Percentiles rank a stretch among this genome's conserved stretches.
Conservation (phyloP, 2,888 invertebrate genomes). For the Mythimna ferrago region DNA sequence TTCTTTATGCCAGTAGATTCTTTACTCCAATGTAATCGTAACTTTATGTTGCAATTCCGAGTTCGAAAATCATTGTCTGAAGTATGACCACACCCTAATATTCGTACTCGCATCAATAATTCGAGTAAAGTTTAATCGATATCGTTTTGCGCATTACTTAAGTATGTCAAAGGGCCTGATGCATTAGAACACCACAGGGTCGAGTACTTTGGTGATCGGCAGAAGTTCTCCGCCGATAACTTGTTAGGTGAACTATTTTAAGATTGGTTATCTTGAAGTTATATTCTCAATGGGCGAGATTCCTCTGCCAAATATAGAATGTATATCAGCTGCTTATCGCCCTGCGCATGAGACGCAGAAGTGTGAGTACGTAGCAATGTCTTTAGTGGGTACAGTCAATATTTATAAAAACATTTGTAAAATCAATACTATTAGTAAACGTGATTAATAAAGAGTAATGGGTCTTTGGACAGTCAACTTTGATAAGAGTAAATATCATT, state of each 20-base stretch:
- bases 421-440: slow-evolving; percentile 20
- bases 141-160: slow-evolving; percentile 36
- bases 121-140: slow-evolving; percentile 36
- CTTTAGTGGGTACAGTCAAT: slow-evolving; percentile 22
- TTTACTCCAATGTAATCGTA: not conserved
- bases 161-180: slow-evolving; percentile 19
- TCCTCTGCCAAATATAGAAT: slow-evolving; percentile 53
- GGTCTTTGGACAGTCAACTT: slow-evolving; percentile 27
- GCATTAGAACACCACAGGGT: slow-evolving; percentile 13
- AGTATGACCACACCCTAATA: slow-evolving; percentile 26
- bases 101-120: slow-evolving; percentile 40
- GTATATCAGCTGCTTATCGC: slow-evolving; percentile 32
- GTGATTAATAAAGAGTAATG: slow-evolving; percentile 26
- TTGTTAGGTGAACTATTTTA: slow-evolving; percentile 45
- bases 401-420: slow-evolving; percentile 32
- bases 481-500: slow-evolving; percentile 31
- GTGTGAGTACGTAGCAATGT: slow-evolving; percentile 15
- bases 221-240: slow-evolving; percentile 16
- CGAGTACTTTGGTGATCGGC: slow-evolving; percentile 26
- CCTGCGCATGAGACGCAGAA: slow-evolving; percentile 7
- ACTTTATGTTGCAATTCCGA: not conserved
- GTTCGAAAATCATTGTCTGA: not conserved
- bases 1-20: not conserved
- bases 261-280: slow-evolving; percentile 44
- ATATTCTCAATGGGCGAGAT: slow-evolving; percentile 46